Percentiles rank a stretch among this genome's conserved stretches.
Conservation (phyloP, 2,797 vertebrate species). For the Hafferia zeledoni region DNA sequence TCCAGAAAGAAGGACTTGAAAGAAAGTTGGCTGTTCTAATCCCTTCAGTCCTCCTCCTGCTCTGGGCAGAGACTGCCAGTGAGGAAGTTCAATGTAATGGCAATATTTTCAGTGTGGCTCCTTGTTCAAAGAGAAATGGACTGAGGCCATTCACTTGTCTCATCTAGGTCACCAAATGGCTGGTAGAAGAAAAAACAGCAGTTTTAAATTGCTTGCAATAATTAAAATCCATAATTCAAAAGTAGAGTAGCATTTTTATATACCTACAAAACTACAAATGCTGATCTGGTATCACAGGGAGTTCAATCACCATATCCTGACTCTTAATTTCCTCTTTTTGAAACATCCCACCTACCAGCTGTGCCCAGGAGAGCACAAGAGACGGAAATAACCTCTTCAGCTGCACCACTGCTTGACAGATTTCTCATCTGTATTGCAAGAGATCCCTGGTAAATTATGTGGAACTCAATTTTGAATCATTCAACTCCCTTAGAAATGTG, state of each 20-base stretch:
- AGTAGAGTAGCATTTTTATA: background rate
- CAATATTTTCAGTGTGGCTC: slow-evolving; percentile 8
- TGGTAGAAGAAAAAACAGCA: background rate
- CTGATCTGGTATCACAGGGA: background rate
- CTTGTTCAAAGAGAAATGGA: slow-evolving; percentile 4
- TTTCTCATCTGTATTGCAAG: background rate
- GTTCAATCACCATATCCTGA: background rate
- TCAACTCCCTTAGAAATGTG: background rate
- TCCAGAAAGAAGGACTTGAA: slow-evolving; percentile 16
- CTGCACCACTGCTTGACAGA: slow-evolving; percentile 23
- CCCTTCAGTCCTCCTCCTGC: background rate
- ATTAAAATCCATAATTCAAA: background rate
- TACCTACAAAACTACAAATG: background rate
- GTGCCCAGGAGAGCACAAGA: background rate
- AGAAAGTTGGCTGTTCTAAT: slow-evolving; percentile 6
- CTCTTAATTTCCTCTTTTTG: slow-evolving; percentile 27
- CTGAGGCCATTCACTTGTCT: background rate
- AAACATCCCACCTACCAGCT: slow-evolving; percentile 37
- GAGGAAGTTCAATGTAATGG: background rate
- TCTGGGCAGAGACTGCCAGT: background rate
- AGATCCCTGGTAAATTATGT: slow-evolving; percentile 11
- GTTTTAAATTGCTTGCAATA: background rate
- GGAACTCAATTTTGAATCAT: slow-evolving; percentile 28
- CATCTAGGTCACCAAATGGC: background rate
- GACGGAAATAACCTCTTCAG: slow-evolving; percentile 51